Conservation (phyloP, 1,140 invertebrate genomes). For the Meloidogyne exigua region DNA sequence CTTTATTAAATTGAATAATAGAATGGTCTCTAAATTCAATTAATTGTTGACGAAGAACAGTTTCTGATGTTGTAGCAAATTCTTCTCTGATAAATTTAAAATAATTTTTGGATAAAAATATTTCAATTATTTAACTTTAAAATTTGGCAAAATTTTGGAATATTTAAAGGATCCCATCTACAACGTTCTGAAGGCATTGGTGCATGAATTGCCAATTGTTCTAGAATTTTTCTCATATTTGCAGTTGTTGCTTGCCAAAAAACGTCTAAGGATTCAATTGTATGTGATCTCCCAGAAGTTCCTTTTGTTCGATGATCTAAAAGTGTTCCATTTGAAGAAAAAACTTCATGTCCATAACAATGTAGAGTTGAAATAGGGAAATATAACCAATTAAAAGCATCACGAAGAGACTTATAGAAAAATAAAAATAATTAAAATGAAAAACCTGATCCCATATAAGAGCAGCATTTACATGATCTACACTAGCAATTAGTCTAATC, state of each 20-base stretch:
- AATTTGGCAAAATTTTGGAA: conserved; percentile 32
- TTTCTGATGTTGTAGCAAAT: conserved; percentile 31
- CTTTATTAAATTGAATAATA: conserved; percentile 28
- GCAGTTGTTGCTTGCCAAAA: conserved; percentile 34
- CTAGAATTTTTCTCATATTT: conserved; percentile 37
- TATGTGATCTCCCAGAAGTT: conserved; percentile 9
- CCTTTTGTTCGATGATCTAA: conserved; percentile 18
- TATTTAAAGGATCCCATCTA: background rate
- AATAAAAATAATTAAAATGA: conserved; percentile 9
- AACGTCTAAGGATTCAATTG: conserved; percentile 24
- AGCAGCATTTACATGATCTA: conserved; percentile 33
- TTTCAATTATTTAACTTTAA: conserved; percentile 11
- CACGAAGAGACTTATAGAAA: conserved; percentile 23
- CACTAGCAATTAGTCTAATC: conserved; percentile 25
- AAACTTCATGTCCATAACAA: conserved; percentile 21
- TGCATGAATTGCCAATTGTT: conserved; percentile 33
- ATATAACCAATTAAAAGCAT: conserved; percentile 30
- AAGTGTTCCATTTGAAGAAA: conserved; percentile 12
- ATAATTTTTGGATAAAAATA: conserved; percentile 14
- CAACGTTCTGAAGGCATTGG: background rate
- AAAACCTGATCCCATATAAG: conserved; percentile 34
- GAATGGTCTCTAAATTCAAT: conserved; percentile 30
- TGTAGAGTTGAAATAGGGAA: conserved; percentile 27
- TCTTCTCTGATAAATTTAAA: conserved; percentile 25
- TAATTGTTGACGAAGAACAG: conserved; percentile 29